Conservation (phyloP, 2,888 invertebrate genomes). For the Ametastegia equiseti region DNA sequence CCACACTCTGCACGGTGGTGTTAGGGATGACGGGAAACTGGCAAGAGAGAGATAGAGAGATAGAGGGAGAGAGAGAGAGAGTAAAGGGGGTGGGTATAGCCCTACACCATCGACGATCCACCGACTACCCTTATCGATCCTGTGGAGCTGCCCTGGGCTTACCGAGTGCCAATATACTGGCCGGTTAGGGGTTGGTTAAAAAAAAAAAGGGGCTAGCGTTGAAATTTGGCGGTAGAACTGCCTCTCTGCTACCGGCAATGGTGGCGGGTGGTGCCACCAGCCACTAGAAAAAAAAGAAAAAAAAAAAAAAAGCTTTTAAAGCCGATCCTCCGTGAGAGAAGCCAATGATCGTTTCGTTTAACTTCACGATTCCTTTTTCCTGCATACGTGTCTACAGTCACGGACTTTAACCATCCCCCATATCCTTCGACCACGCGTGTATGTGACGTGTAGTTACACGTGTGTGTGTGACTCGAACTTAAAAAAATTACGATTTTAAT, state of each 20-base stretch:
- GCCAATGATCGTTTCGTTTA: slow-evolving; percentile 24
- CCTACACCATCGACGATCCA: slow-evolving; percentile 39
- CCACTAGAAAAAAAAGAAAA: background rate
- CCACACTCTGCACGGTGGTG: slow-evolving; percentile 46
- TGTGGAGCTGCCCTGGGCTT: background rate
- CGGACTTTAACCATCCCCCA: slow-evolving; percentile 46
- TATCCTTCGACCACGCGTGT: no score
- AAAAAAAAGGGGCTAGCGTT: slow-evolving; percentile 53
- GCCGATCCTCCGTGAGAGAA: slow-evolving; percentile 52
- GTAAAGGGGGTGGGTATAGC: slow-evolving; percentile 30
- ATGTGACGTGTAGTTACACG: no score
- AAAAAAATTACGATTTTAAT: no score
- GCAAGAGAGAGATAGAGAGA: no score
- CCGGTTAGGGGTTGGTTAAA: slow-evolving; percentile 55
- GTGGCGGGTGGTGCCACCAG: slow-evolving; percentile 3
- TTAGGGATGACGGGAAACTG: slow-evolving; percentile 31
- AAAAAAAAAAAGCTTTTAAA: slow-evolving; percentile 56
- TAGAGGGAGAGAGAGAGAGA: no score
- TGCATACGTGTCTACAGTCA: slow-evolving; percentile 47
- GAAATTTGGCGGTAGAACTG: slow-evolving; percentile 54
- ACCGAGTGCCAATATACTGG: slow-evolving; percentile 55
- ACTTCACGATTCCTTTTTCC: slow-evolving; percentile 30
- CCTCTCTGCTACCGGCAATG: slow-evolving; percentile 34
- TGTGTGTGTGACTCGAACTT: no score
- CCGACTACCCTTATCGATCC: slow-evolving; percentile 44